Conservation (phyloP, 1,140 invertebrate genomes). For the Dendroctonus valens region DNA sequence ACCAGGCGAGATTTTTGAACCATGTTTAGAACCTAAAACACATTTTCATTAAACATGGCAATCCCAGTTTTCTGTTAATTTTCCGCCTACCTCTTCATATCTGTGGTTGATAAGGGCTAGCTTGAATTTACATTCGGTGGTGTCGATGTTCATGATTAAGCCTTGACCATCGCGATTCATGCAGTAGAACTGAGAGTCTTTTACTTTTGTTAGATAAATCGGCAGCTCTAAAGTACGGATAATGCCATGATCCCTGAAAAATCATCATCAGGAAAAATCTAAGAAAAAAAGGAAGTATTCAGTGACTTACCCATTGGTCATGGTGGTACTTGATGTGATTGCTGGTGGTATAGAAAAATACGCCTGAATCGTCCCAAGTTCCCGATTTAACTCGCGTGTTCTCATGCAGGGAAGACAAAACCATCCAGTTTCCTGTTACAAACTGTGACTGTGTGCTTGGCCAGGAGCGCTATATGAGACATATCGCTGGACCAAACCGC, state of each 20-base stretch:
- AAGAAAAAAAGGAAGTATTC: constrained; percentile 9
- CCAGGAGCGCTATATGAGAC: constrained; percentile 88
- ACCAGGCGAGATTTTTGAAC: constrained; percentile 94
- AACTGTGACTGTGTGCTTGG: constrained; percentile 90
- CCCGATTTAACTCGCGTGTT: constrained; percentile 96
- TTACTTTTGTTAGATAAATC: constrained; percentile 94
- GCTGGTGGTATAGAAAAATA: constrained; percentile 98
- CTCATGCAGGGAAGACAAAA: constrained; percentile 90
- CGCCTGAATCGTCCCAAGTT: constrained; percentile 96
- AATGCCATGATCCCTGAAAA: constrained; percentile 88
- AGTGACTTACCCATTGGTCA: constrained; percentile 78
- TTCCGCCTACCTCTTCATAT: constrained; percentile 77
- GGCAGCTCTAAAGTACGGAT: constrained; percentile 96
- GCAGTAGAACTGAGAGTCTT: constrained; percentile 91
- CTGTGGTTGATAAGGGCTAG: constrained; percentile 93
- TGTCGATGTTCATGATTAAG: constrained; percentile 89
- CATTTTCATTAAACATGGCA: neutral
- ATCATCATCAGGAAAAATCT: constrained; percentile 16
- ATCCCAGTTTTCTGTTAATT: neutral
- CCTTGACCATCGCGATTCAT: constrained; percentile 91
- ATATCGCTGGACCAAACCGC: constrained; percentile 97
- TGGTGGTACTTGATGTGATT: constrained; percentile 99
- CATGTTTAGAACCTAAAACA: constrained; percentile 82
- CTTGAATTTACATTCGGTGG: constrained; percentile 99
- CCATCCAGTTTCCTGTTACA: constrained; percentile 89